Conservation (phyloP, 1,140 invertebrate species). For the Tetranychus cinnabarinus region DNA sequence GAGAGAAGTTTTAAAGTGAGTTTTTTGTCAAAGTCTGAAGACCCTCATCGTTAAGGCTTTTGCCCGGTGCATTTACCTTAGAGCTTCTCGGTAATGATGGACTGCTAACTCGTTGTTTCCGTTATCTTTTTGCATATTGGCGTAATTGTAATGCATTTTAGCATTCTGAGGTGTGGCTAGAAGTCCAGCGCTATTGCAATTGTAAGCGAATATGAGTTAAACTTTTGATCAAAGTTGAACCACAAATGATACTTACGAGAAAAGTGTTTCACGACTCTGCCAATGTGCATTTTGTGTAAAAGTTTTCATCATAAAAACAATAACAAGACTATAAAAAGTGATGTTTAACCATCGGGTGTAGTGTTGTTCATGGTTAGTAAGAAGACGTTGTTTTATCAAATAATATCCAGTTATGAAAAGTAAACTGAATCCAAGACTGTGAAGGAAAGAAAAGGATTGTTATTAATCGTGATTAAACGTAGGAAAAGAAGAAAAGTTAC, state of each 20-base stretch:
- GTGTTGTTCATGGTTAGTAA: neutral
- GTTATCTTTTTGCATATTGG: constrained; percentile 54
- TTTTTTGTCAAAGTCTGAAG: too few species aligned
- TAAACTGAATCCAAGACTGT: neutral
- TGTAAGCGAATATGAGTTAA: neutral
- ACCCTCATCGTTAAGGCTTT: too few species aligned
- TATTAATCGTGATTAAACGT: neutral
- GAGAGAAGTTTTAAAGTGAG: neutral
- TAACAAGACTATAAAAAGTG: constrained; percentile 24
- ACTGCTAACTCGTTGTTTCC: constrained; percentile 39
- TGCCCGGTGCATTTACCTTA: constrained; percentile 34
- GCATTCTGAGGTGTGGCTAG: constrained; percentile 54
- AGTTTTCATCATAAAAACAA: constrained; percentile 36
- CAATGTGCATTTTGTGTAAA: constrained; percentile 46
- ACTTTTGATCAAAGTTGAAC: too few species aligned
- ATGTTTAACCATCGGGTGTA: constrained; percentile 34
- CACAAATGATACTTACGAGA: constrained; percentile 16
- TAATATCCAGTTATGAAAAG: neutral
- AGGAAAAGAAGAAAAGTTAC: neutral
- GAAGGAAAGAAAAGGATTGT: too few species aligned
- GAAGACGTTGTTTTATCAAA: neutral
- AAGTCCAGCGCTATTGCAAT: constrained; percentile 40
- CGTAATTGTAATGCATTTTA: constrained; percentile 76
- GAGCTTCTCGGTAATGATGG: constrained; percentile 48
- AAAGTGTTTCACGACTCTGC: constrained; percentile 40